Evolutionary conservation across 2,888 invertebrate species (phyloP).

Genomic region (Lymantria monacha): DNA sequence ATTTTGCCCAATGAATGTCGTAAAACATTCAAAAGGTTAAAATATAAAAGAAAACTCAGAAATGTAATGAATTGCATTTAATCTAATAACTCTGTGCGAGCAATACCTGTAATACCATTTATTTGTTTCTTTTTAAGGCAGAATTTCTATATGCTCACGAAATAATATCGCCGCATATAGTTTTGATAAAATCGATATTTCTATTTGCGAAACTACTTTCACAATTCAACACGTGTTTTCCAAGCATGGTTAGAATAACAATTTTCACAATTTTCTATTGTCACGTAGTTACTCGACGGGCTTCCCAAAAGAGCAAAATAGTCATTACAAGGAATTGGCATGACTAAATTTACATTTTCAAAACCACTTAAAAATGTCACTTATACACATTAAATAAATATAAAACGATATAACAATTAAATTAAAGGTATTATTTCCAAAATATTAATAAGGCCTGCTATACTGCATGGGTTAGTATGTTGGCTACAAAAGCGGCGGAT

Average conservation of each 20-base stretch:
- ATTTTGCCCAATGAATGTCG: no score
- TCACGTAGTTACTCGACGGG: slow-evolving; percentile 70
- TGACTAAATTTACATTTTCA: slow-evolving; percentile 55
- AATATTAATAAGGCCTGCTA: no score
- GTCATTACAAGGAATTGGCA: slow-evolving; percentile 72
- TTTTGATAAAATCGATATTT: slow-evolving; percentile 60
- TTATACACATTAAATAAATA: no score
- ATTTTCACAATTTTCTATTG: slow-evolving; percentile 71
- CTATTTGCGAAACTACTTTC: slow-evolving; percentile 69
- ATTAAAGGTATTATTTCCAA: no score
- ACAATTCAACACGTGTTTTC: slow-evolving; percentile 66
- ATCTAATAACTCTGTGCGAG: no score
- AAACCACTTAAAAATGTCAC: background rate
- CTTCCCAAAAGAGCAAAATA: slow-evolving; percentile 65
- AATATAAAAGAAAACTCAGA: no score
- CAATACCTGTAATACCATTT: no score
- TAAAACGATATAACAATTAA: no score
- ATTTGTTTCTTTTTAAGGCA: background rate
- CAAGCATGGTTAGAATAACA: slow-evolving; percentile 74
- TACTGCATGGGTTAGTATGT: no score
- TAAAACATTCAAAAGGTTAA: no score
- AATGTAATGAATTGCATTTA: no score
- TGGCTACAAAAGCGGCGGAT: no score
- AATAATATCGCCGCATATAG: slow-evolving; percentile 33
- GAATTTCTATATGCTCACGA: background rate